Percentiles rank a stretch among this genome's conserved stretches.
Evolutionary conservation across 2,888 invertebrate species (phyloP).

Genomic region (Hecatera dysodea): DNA sequence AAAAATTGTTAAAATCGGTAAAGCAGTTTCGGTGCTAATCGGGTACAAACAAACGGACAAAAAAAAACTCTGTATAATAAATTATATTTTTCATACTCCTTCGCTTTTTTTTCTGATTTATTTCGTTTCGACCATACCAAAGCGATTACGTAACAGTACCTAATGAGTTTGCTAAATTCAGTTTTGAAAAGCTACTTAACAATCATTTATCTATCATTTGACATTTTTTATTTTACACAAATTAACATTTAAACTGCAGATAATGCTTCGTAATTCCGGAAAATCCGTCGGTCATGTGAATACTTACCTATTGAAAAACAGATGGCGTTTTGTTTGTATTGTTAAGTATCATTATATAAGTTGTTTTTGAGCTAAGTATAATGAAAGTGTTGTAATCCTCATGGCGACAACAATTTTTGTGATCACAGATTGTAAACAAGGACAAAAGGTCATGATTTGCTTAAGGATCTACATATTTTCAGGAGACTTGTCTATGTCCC

Average conservation of each 20-base stretch:
- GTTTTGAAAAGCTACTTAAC: background rate
- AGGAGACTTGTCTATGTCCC: too few species aligned
- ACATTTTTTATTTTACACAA: background rate
- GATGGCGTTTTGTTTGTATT: too few species aligned
- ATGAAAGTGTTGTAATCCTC: background rate
- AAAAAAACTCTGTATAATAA: too few species aligned
- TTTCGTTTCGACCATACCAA: too few species aligned
- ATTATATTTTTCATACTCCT: too few species aligned
- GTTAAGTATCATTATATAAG: too few species aligned
- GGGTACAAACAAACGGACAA: too few species aligned
- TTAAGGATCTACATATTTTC: too few species aligned
- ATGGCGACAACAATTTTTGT: background rate
- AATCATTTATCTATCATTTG: background rate
- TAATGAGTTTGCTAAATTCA: background rate
- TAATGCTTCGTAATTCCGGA: background rate
- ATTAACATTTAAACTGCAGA: background rate
- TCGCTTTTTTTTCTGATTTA: background rate
- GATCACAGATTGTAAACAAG: background rate
- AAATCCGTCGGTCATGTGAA: background rate
- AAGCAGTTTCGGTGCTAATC: too few species aligned
- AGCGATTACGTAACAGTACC: background rate
- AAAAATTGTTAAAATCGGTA: too few species aligned
- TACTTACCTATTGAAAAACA: too few species aligned
- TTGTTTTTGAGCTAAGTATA: background rate
- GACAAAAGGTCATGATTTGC: too few species aligned